Conservation (phyloP, 2,888 invertebrate species). For the Drosophila mettleri region DNA sequence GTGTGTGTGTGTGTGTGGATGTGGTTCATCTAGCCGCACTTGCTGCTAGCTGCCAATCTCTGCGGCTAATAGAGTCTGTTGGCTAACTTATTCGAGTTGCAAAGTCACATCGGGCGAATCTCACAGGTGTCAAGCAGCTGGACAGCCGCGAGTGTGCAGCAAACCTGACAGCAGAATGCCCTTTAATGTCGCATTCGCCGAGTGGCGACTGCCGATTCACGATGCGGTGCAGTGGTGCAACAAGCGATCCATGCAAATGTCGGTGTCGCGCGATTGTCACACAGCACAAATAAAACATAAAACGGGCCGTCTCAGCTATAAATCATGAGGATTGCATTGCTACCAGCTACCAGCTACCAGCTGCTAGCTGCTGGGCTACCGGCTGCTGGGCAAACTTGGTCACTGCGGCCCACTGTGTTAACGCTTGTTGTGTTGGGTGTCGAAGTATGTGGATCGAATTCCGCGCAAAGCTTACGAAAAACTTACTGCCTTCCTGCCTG, state of each 20-base stretch:
- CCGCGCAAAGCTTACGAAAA: slow-evolving; percentile 13
- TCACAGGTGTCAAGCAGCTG: slow-evolving; percentile 75
- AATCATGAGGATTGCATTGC: slow-evolving; percentile 62
- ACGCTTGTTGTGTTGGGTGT: slow-evolving; percentile 13
- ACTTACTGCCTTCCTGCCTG: slow-evolving; percentile 1
- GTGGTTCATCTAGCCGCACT: slow-evolving; percentile 6
- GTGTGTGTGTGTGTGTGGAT: not conserved
- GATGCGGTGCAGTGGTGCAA: slow-evolving; percentile 16
- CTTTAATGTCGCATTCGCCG: slow-evolving; percentile 79
- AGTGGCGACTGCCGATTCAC: slow-evolving; percentile 30
- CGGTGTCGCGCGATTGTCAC: slow-evolving; percentile 69
- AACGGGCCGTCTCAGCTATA: slow-evolving; percentile 73
- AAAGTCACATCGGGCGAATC: slow-evolving; percentile 51
- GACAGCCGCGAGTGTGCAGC: slow-evolving; percentile 73
- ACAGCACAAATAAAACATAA: slow-evolving; percentile 75
- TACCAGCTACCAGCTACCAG: slow-evolving; percentile 1
- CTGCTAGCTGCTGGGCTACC: not conserved
- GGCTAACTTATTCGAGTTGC: slow-evolving; percentile 31
- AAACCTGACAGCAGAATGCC: slow-evolving; percentile 82
- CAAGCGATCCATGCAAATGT: slow-evolving; percentile 57
- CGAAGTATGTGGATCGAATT: slow-evolving; percentile 33
- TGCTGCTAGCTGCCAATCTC: slow-evolving; percentile 26
- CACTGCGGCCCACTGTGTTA: slow-evolving; percentile 7
- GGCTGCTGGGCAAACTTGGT: slow-evolving; percentile 7
- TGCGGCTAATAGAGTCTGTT: slow-evolving; percentile 44